phyloP scores from a whole-genome alignment of 2,888 invertebrate genomes.

The Barypeithes pellucidus region DNA sequence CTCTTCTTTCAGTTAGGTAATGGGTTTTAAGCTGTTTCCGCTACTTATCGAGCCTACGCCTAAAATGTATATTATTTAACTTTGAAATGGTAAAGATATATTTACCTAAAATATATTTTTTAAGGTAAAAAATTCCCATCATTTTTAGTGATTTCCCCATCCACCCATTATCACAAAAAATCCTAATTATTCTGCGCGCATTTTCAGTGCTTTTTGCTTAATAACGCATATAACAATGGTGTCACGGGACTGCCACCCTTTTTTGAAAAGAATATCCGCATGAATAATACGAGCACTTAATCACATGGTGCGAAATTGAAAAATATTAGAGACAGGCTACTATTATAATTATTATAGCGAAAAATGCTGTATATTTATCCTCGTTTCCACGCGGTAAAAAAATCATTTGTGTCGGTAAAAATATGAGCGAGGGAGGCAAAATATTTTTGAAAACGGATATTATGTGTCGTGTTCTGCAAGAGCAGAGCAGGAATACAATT shows the following conservation, averaged over 20 bases:
- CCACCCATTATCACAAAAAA: slow-evolving; percentile 33
- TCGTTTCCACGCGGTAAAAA: slow-evolving; percentile 63
- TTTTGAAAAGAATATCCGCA: slow-evolving; percentile 52
- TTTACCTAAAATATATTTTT: too few species aligned
- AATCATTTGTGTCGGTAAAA: slow-evolving; percentile 61
- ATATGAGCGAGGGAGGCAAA: slow-evolving; percentile 65
- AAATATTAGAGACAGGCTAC: slow-evolving; percentile 67
- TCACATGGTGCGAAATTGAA: slow-evolving; percentile 67
- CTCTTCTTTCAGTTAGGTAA: too few species aligned
- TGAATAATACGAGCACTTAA: slow-evolving; percentile 58
- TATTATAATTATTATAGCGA: slow-evolving; percentile 69
- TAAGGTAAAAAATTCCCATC: slow-evolving; percentile 12
- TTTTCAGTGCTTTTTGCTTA: slow-evolving; percentile 41
- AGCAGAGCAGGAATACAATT: slow-evolving; percentile 33
- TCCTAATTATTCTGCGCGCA: slow-evolving; percentile 27
- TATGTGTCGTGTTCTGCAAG: slow-evolving; percentile 34
- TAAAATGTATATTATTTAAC: too few species aligned
- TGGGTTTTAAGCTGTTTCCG: too few species aligned
- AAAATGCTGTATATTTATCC: slow-evolving; percentile 68
- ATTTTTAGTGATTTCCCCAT: slow-evolving; percentile 39
- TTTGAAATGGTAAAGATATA: too few species aligned
- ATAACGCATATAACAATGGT: slow-evolving; percentile 44
- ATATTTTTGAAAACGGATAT: slow-evolving; percentile 66
- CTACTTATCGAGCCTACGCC: too few species aligned
- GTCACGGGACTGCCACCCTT: slow-evolving; percentile 51